Conservation (phyloP, 2,888 invertebrate species). For the Aethes cnicana region DNA sequence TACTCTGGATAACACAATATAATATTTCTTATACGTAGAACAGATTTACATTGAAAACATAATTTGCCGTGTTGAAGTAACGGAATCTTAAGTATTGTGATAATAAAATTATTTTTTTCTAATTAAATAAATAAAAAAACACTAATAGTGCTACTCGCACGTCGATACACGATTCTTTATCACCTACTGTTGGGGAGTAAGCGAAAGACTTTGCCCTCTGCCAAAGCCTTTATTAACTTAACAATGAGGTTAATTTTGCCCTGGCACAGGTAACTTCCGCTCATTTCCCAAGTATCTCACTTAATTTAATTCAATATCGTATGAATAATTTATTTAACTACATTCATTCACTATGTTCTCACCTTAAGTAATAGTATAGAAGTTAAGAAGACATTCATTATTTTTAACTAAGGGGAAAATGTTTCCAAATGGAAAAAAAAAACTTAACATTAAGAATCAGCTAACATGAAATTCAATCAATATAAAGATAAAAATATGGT, state of each 20-base stretch:
- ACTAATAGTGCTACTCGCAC: constrained; percentile 61
- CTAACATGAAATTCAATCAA: too few species aligned
- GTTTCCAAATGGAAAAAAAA: constrained; percentile 16
- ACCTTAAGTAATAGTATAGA: constrained; percentile 21
- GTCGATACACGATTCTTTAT: constrained; percentile 41
- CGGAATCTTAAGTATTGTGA: neutral
- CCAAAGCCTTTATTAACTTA: too few species aligned
- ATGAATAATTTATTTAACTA: constrained; percentile 49
- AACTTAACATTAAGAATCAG: neutral
- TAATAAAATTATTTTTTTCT: constrained; percentile 16
- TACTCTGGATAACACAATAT: constrained; percentile 16
- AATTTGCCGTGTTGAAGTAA: constrained; percentile 5
- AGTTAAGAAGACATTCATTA: constrained; percentile 6
- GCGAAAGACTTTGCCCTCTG: too few species aligned
- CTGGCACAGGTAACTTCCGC: too few species aligned
- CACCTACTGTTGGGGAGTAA: too few species aligned
- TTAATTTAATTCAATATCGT: constrained; percentile 51
- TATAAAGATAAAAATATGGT: too few species aligned
- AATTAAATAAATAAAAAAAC: constrained; percentile 32
- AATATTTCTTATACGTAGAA: constrained; percentile 19
- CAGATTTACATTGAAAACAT: constrained; percentile 12
- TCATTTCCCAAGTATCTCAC: too few species aligned
- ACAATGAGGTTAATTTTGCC: too few species aligned
- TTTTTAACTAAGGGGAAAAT: too few species aligned
- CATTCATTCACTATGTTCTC: constrained; percentile 31